Percentiles rank a stretch among this genome's conserved stretches.
Conservation (phyloP, 2,113 vertebrate species). For the Perca flavescens region DNA sequence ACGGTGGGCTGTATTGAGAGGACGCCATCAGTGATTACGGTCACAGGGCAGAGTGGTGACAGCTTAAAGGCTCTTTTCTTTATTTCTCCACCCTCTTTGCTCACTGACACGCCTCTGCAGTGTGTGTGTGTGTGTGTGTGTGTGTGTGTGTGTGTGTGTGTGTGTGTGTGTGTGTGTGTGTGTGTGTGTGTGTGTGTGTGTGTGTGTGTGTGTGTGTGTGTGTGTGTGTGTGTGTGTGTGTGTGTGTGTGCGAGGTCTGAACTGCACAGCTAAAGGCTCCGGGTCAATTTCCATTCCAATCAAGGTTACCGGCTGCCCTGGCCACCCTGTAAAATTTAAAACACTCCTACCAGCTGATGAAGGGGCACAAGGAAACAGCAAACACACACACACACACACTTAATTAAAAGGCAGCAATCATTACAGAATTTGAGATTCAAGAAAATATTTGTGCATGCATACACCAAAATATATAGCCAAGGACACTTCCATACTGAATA, state of each 20-base stretch:
- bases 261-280: conserved; percentile 63
- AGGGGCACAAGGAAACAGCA: conserved; percentile 27
- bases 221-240: conserved; percentile 44
- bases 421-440: conserved; percentile 41
- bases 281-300: conserved; percentile 81
- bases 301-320: conserved; percentile 68
- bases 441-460: conserved; percentile 46
- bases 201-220: conserved; percentile 46
- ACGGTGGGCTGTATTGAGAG: conserved; percentile 66
- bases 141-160: conserved; percentile 46
- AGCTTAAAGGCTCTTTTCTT: conserved; percentile 76
- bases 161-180: conserved; percentile 47
- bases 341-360: conserved; percentile 61
- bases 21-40: conserved; percentile 70
- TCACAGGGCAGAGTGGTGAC: conserved; percentile 67
- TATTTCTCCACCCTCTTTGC: conserved; percentile 61
- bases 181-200: conserved; percentile 45
- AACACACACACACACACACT: not conserved
- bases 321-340: conserved; percentile 71
- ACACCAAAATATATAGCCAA: conserved; percentile 55
- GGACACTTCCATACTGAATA: conserved; percentile 48
- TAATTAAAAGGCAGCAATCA: conserved; percentile 46
- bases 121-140: conserved; percentile 44
- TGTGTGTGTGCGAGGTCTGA: conserved; percentile 56
- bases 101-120: conserved; percentile 65